Evolutionary conservation across 1,140 invertebrate species (phyloP), one percentile per base, ranked within the genome.

Genomic region (Cotesia chilonis): DNA sequence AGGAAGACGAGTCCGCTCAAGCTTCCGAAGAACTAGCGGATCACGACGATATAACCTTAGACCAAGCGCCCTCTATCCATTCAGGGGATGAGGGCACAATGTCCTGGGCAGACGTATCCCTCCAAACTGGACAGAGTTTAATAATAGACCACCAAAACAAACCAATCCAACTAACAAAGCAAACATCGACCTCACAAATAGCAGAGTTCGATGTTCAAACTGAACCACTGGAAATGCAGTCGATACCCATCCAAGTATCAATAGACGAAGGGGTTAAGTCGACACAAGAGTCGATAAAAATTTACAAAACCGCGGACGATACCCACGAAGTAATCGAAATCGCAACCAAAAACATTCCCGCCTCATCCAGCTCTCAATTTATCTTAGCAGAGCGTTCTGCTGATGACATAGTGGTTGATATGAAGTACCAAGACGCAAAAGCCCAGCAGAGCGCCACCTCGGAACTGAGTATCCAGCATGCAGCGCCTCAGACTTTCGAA

Each of bases 291-390:
- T 91, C 90, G 51, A 93, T 94, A 72, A 89, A 91, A 80, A 90
- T 94, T 0, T 88, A 89, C 6, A 92, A 94, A 82, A 91, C 87
- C 7, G 87, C 89, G 7, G 89, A 90, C 63, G 91, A 90, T 68
- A 91, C 90, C 28, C 90, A 93, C 80, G 92, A 94, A 82, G 92
- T 92, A 0, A 93, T 94, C 76, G 91, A 94, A 86, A 93, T 94
- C 73, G 91, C 92, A 6, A 94, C 92, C 9, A 90, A 89, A 75
- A 86, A 87, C 61, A 66, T 86, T 47, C 88, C 90, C 3, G 87
- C 91, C 55, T 71, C 83, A 0, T 78, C 85, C 74, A 83, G 87
- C 28, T 85, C 88, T 64, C 87, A 89, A 60, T 61, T 75, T 36
- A 52, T 68, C 3, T 47, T 67, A 41, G 55, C 74, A 4, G 76